These are phyloP conservation scores for Liopterus haemorrhoidalis DNA, from an alignment of 2,888 invertebrate species.

Conservation along the genomic window DNA sequence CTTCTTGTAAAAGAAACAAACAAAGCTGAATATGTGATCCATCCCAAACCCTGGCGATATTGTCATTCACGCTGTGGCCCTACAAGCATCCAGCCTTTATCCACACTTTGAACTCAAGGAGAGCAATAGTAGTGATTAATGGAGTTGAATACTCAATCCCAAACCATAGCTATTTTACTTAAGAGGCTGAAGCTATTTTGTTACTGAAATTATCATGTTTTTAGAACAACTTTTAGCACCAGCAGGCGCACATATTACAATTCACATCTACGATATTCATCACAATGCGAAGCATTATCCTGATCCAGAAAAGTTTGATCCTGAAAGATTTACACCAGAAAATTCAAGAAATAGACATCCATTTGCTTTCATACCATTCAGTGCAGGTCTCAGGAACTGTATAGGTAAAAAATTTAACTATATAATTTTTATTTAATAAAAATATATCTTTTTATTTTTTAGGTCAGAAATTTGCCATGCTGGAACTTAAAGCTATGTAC, in stretches of 20 bases:
- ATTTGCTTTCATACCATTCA: slow-evolving; percentile 61
- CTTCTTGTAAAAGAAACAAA: slow-evolving; percentile 50
- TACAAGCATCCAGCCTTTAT: no score
- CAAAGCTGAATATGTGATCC: slow-evolving; percentile 53
- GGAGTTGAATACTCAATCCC: no score
- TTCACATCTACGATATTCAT: slow-evolving; percentile 60
- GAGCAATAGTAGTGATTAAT: no score
- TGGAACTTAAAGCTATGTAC: slow-evolving; percentile 57
- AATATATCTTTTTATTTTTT: slow-evolving; percentile 33
- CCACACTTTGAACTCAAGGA: no score
- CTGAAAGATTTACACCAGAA: slow-evolving; percentile 64
- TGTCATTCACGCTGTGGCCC: no score
- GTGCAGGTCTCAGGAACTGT: slow-evolving; percentile 63
- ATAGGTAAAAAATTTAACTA: slow-evolving; percentile 52
- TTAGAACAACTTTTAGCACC: slow-evolving; percentile 51
- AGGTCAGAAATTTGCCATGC: slow-evolving; percentile 62
- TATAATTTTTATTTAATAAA: neutral
- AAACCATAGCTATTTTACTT: neutral
- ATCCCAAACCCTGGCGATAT: no score
- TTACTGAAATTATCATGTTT: slow-evolving; percentile 17
- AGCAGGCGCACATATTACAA: slow-evolving; percentile 46
- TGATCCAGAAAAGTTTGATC: slow-evolving; percentile 61
- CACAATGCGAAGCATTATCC: slow-evolving; percentile 57
- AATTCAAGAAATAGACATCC: slow-evolving; percentile 52
- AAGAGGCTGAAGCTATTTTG: neutral